Base-by-base conservation (phyloP, 2,888 invertebrate species). In the Latrodectus elegans region DNA sequence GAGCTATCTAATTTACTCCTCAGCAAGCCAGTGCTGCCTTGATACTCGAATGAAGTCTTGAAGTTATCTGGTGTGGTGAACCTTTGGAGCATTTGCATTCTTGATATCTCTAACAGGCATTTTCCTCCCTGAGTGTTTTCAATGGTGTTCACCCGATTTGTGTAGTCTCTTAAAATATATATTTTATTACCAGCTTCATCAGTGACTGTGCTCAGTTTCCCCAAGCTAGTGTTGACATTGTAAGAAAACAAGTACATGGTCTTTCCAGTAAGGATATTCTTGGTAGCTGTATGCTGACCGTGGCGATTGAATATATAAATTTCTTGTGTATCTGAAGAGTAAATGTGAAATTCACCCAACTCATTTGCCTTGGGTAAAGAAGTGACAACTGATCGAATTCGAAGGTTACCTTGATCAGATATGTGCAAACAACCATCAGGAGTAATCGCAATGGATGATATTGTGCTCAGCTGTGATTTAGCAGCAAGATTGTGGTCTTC, bases 241-340 rank as follows among this genome's bases (percentile, higher is more conserved):
- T 99, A 99, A 38, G 98, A 94, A 94, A 99, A 99, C 75, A 97
- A 96, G 92, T 98, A 99, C 92, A 97, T 94, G 8, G 96, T 96
- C 93, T 97, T 97, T 72, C 96, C 97, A 17, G 98, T 98, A 73
- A 98, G 96, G 49, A 89, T 89, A 92, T 98, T 98, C 92, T 96
- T 96, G 1, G 99, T 99, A 52, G 96, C 96, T 53, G 97, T 96
- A 92, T 99, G 99, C 92, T 99, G 99, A 0, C 99, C 99, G 91
- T 97, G 90, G 8, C 96, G 94, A 92, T 97, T 97, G 92, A 97
- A 97, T 1, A 97, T 96, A 91, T 97, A 97, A 89, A 98, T 94
- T 93, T 99, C 99, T 90, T 97, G 96, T 0, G 97, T 96, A 11
- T 97, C 96, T 65, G 98, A 96, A 92, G 96, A 97, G 1, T 97